These are phyloP conservation scores for Oceanodroma tethys DNA, from an alignment of 2,113 vertebrate genomes.

Conservation along the genomic window DNA sequence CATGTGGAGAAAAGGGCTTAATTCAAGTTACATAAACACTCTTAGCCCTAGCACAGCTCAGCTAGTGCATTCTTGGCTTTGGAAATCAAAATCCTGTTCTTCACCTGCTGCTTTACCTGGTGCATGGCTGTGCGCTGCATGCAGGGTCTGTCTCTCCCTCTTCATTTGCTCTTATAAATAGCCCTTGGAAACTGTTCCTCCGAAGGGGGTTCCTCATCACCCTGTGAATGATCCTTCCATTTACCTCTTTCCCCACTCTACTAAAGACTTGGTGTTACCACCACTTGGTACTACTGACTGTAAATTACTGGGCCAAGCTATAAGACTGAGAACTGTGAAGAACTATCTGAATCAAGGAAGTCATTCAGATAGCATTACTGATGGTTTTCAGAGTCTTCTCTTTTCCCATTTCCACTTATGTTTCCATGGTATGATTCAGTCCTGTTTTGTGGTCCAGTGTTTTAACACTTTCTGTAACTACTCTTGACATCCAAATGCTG, in stretches of 20 bases:
- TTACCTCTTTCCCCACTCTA: background rate
- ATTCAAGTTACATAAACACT: background rate
- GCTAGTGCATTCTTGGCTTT: background rate
- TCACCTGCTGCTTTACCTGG: background rate
- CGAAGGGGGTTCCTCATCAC: background rate
- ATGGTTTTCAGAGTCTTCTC: background rate
- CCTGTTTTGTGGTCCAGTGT: background rate
- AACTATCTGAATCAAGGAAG: background rate
- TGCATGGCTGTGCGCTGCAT: background rate
- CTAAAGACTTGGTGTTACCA: background rate
- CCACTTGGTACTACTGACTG: background rate
- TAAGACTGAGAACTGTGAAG: background rate
- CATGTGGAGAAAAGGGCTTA: background rate
- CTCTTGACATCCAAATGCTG: background rate
- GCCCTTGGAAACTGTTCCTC: background rate
- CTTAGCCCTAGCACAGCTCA: background rate
- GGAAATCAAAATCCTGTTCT: background rate
- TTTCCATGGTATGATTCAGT: background rate
- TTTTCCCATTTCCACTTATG: background rate
- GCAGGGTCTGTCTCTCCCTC: background rate
- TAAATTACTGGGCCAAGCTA: background rate
- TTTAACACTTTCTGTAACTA: background rate
- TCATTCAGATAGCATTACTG: background rate
- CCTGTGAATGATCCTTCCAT: background rate
- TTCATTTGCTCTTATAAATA: background rate